Percentiles rank a stretch among this genome's conserved stretches.
phyloP scores from a whole-genome alignment of 2,797 vertebrate species.

The Danio kyathit region DNA sequence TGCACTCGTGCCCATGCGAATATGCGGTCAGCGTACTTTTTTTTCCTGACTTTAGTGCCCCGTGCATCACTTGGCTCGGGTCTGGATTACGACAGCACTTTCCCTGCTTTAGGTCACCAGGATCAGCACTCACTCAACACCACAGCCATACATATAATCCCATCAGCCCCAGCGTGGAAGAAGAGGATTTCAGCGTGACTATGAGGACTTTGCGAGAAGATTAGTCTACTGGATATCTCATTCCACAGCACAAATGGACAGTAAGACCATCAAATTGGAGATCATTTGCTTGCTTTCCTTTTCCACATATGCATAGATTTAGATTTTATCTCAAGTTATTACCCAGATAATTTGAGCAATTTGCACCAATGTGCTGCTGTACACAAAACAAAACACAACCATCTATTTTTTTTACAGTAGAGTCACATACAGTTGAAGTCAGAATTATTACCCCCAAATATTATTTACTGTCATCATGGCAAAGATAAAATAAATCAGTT shows the following conservation, averaged over 20 bases:
- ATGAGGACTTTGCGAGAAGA: constrained; percentile 25
- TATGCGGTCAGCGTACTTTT: constrained; percentile 24
- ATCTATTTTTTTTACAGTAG: too few species aligned
- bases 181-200: constrained; percentile 35
- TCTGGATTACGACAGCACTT: constrained; percentile 31
- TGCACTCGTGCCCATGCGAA: background rate
- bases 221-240: background rate
- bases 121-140: constrained; percentile 37
- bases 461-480: too few species aligned
- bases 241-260: constrained; percentile 11
- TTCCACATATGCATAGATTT: background rate
- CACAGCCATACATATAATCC: constrained; percentile 31
- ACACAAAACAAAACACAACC: too few species aligned
- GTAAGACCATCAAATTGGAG: background rate
- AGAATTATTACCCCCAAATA: too few species aligned
- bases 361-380: too few species aligned
- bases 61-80: background rate
- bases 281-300: constrained; percentile 41
- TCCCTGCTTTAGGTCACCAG: constrained; percentile 14
- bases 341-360: background rate
- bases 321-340: background rate
- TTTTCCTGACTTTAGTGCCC: background rate
- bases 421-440: too few species aligned
- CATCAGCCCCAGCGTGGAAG: constrained; percentile 17
- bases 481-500: too few species aligned